phyloP scores from a whole-genome alignment of 2,797 vertebrate species.

The Hybognathus amarus region DNA sequence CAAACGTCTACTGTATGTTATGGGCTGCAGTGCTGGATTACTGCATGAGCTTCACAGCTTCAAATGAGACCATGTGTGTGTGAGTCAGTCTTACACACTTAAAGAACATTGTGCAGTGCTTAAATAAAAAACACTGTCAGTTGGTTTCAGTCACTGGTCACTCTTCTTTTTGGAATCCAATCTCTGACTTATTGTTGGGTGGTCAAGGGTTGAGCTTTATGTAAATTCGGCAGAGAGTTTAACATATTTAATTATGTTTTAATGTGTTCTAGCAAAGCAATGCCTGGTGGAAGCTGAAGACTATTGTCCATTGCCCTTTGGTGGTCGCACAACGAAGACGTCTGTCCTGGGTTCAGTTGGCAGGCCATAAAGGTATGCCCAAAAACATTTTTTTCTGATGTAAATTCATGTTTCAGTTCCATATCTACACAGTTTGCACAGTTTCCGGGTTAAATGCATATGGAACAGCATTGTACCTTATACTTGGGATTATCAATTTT shows the following conservation, averaged over 20 bases:
- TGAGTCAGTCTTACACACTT: constrained; percentile 29
- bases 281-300: constrained; percentile 94
- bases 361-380: constrained; percentile 91
- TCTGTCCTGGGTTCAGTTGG: constrained; percentile 94
- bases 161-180: not conserved
- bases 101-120: constrained; percentile 44
- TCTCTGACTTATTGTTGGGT: not conserved
- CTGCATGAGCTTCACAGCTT: constrained; percentile 29
- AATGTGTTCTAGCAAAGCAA: constrained; percentile 79
- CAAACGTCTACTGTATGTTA: constrained; percentile 1
- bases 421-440: not conserved
- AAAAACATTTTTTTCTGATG: not conserved
- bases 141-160: not conserved
- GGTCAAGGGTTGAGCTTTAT: not conserved
- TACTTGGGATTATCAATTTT: not conserved
- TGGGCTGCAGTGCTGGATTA: constrained; percentile 23
- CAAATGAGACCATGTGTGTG: constrained; percentile 11
- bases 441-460: not conserved
- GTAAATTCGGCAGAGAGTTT: not conserved
- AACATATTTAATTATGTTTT: constrained; percentile 27
- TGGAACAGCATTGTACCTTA: not conserved
- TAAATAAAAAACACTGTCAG: constrained; percentile 28
- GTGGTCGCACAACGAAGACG: constrained; percentile 89
- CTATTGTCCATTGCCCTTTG: constrained; percentile 91
- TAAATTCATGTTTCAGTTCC: constrained; percentile 24